Conservation (phyloP, 2,113 vertebrate genomes). For the Epinephelus lanceolatus region DNA sequence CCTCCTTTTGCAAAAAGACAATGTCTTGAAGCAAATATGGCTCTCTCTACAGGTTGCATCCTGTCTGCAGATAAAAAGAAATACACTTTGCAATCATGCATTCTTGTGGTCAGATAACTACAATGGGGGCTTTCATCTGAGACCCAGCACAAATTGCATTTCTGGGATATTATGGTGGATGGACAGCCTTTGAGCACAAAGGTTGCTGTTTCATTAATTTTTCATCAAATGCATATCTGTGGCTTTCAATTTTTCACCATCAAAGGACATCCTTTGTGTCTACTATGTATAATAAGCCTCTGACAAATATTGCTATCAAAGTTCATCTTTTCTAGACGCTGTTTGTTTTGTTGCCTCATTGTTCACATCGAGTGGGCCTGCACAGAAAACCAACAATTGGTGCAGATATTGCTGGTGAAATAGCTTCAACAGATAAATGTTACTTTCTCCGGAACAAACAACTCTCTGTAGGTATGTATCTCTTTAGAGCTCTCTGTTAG, state of each 20-base stretch:
- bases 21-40: neutral
- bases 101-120: neutral
- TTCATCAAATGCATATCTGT: conserved; percentile 4
- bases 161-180: neutral
- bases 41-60: neutral
- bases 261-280: conserved; percentile 9
- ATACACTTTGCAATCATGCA: conserved; percentile 4
- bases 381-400: neutral
- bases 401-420: neutral
- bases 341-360: neutral
- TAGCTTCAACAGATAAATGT: neutral
- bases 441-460: neutral
- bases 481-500: neutral
- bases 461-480: neutral
- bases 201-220: conserved; percentile 10
- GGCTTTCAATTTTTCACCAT: neutral
- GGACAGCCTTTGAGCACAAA: neutral
- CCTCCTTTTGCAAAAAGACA: neutral
- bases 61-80: neutral
- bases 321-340: neutral
- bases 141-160: conserved; percentile 6
- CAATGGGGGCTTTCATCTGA: conserved; percentile 16
- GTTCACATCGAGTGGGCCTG: neutral
- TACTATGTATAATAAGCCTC: neutral
- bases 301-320: neutral